Base-by-base conservation (phyloP, 2,888 invertebrate genomes). In the Archaeoteleia sp. region DNA sequence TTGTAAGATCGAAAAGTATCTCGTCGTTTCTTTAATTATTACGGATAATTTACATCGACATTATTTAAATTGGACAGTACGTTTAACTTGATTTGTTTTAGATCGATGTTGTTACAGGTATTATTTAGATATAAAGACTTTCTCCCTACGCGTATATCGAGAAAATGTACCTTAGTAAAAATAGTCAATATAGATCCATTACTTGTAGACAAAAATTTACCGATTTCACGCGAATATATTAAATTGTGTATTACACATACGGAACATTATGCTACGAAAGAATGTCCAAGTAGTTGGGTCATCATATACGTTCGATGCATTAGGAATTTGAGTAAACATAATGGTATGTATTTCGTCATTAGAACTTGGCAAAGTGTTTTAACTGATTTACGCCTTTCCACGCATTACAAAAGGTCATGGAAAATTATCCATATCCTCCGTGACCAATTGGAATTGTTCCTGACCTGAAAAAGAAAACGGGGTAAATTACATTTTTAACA, bases 401-500 rank as follows among this genome's bases (percentile, higher is more conserved):
- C 73, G 72, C 48, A 77, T 68, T 71, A 66, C 75, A 61, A 71
- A 67, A 71, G 80, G 82, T 87, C 85, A 90, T 70, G 90, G 89
- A 70, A 88, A 87, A 67, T 89, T 89, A 74, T 89, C 90, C 80
- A 88, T 86, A 76, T 90, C 89, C 71, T 89, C 89, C 20, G 89
- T 87, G 61, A 88, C 88, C 76, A 89, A 78, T 79, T 90, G 90
- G 82, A 91, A 90, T 75, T 90, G 88, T 82, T 91, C 90, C 82
- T 91, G 91, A 86, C 90, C 91, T 91, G 80, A n/a, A 86, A 86
- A 53, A 54, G 53, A 57, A n/a, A n/a, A n/a, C n/a, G 23, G 20
- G 12, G 23, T 7, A 17, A 35, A 45, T 27, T 37, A 35, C 30
- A 39, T 49, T 49, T 39, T 49, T n/a, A n/a, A n/a, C n/a, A n/a